Percentiles rank a stretch among this genome's conserved stretches.
These are phyloP conservation scores for Bombus picipes DNA, from an alignment of 1,140 invertebrate genomes.

Conservation along the genomic window DNA sequence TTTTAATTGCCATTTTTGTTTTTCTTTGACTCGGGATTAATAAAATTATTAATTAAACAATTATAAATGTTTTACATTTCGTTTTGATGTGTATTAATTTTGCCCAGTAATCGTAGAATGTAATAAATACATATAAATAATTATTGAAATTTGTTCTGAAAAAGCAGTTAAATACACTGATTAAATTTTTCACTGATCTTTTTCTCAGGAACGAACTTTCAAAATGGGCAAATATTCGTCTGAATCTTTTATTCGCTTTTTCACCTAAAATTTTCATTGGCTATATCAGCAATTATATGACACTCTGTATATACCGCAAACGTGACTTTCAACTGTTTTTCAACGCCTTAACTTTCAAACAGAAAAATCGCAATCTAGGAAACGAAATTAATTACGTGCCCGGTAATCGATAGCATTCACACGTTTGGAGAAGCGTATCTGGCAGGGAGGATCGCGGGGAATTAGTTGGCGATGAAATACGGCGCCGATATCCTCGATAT, in stretches of 20 bases:
- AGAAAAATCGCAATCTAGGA: background rate
- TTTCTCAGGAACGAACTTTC: background rate
- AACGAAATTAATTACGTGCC: conserved; percentile 5
- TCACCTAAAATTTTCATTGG: background rate
- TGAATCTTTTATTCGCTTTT: background rate
- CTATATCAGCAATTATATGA: background rate
- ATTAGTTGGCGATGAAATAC: conserved; percentile 47
- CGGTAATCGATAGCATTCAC: conserved; percentile 14
- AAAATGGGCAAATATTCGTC: too few relatives aligned
- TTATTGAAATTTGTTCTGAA: background rate
- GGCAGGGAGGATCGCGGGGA: background rate
- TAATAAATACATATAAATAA: background rate
- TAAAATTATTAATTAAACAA: too few relatives aligned
- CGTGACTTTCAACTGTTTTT: background rate
- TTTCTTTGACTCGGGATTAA: background rate
- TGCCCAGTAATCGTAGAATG: background rate
- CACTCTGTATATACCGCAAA: background rate
- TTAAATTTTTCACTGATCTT: too few relatives aligned
- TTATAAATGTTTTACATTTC: background rate
- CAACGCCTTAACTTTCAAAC: too few relatives aligned
- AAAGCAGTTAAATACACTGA: background rate
- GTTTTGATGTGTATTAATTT: background rate
- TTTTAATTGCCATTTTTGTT: background rate
- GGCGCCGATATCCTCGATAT: conserved; percentile 24
- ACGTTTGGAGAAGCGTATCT: background rate